Conservation (phyloP, 2,888 invertebrate species). For the Panzeria rudis region DNA sequence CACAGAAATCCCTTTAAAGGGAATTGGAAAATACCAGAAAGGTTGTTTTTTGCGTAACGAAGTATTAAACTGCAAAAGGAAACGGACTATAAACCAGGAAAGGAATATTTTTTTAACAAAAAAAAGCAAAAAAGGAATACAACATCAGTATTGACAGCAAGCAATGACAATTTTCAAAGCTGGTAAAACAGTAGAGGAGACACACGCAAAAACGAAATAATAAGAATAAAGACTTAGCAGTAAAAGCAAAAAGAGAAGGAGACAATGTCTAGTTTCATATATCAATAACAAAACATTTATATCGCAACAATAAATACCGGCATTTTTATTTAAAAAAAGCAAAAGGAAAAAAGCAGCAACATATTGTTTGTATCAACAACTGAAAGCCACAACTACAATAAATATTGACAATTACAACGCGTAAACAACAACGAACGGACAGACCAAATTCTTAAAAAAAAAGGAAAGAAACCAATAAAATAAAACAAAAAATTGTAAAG, state of each 20-base stretch:
- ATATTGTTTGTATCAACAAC: constrained; percentile 23
- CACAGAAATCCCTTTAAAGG: constrained; percentile 62
- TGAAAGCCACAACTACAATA: constrained; percentile 49
- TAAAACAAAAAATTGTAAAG: neutral
- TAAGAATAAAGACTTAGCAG: neutral
- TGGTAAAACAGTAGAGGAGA: neutral
- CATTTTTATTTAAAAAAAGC: constrained; percentile 43
- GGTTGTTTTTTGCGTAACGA: neutral
- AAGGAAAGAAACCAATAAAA: neutral
- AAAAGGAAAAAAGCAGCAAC: constrained; percentile 13
- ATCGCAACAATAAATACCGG: constrained; percentile 55
- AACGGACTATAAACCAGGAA: constrained; percentile 49
- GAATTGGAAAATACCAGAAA: constrained; percentile 49
- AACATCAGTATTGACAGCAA: constrained; percentile 10
- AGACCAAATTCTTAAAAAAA: neutral
- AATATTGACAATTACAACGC: constrained; percentile 65
- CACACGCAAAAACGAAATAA: neutral
- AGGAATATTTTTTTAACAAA: constrained; percentile 28
- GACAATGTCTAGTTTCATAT: constrained; percentile 53
- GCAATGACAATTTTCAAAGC: constrained; percentile 10
- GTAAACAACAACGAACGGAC: constrained; percentile 32
- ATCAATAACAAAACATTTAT: constrained; percentile 40
- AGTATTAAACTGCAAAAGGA: constrained; percentile 32
- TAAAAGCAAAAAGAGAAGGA: neutral
- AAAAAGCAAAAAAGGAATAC: neutral